A percentile compares a stretch with the other conserved stretches of the same genome.
These are phyloP conservation scores for Pocillopora damicornis DNA, from an alignment of 64 coral and sea anemone genomes.

Conservation along the genomic window DNA sequence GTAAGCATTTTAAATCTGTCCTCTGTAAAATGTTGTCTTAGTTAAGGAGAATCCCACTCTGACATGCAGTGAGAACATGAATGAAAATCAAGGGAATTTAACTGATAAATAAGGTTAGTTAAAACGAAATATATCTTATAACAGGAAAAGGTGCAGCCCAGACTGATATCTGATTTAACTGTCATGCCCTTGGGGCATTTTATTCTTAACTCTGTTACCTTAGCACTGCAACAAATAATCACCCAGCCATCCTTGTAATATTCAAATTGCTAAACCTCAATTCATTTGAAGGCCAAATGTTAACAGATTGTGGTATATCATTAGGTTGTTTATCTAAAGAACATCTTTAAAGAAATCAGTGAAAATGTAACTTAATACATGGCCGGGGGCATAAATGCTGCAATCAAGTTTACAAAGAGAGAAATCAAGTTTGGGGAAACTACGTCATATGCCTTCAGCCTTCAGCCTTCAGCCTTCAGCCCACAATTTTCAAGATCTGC, in stretches of 20 bases:
- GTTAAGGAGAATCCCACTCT: conserved; percentile 20
- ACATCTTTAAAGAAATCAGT: too few relatives aligned
- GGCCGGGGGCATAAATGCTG: too few relatives aligned
- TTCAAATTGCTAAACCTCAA: background rate
- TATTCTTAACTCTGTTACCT: too few relatives aligned
- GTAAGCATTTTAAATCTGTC: conserved; percentile 46
- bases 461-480: too few relatives aligned
- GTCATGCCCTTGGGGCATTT: too few relatives aligned
- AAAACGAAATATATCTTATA: background rate
- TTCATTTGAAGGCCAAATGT: background rate
- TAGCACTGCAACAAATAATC: too few relatives aligned
- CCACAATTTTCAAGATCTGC: too few relatives aligned
- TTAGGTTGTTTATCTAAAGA: too few relatives aligned
- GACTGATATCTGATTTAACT: background rate
- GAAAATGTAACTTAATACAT: background rate
- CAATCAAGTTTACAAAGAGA: too few relatives aligned
- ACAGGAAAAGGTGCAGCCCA: conserved; percentile 32
- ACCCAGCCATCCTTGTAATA: too few relatives aligned
- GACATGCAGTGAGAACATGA: conserved; percentile 15
- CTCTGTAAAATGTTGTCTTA: conserved; percentile 4
- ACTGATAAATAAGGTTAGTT: background rate
- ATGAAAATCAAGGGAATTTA: background rate
- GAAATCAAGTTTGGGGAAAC: too few relatives aligned
- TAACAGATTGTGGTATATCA: background rate
- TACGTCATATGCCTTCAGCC: too few relatives aligned